Evolutionary conservation across 2,113 vertebrate genomes (phyloP), one percentile per base, ranked within the genome.

Genomic region (Grallaria varia): DNA sequence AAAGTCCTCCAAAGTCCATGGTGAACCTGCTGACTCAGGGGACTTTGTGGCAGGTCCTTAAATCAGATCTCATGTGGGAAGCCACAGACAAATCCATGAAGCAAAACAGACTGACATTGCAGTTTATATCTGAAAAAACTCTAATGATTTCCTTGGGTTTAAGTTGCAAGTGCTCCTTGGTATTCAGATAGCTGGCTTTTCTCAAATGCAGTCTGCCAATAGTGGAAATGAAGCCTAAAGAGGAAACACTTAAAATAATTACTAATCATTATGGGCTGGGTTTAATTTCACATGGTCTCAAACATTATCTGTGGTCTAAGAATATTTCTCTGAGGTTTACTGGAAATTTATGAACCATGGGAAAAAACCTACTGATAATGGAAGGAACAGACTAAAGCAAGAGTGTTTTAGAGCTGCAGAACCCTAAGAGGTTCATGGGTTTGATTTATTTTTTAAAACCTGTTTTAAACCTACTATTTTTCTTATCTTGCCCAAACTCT

Each of bases 241-340:
- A 88, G 68, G 64, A 90, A 97, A 59, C 50, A 93, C 28, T 96
- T 88, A 88, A 90, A 93, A 92, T 87, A 95, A 91, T 94, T 91
- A 91, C 73, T 66, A 93, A 89, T 94, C 3, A 4, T 42, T 82
- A 92, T 66, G 55, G 62, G 37, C 49, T 85, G 62, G 24, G 49
- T 87, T 89, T 91, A 73, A 81, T 90, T 87, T 91, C 87, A 79
- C 17, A 50, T 74, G 35, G 50, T 45, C 44, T 85, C 76, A 75
- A 87, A 22, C 6, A 66, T 89, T 76, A 94, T 76, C 81, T 83
- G 71, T 83, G 84, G 87, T 62, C 59, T 79, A 90, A 50, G 71
- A 96, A 91, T 73, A 85, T 40, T 94, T 91, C 56, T 91, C 62
- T 79, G 78, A 90, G 59, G 63, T 62, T 95, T 91, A 80, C 74